A percentile compares a stretch with the other conserved stretches of the same genome.
Conservation (phyloP, 2,888 invertebrate genomes). For the Chrysina gloriosa region DNA sequence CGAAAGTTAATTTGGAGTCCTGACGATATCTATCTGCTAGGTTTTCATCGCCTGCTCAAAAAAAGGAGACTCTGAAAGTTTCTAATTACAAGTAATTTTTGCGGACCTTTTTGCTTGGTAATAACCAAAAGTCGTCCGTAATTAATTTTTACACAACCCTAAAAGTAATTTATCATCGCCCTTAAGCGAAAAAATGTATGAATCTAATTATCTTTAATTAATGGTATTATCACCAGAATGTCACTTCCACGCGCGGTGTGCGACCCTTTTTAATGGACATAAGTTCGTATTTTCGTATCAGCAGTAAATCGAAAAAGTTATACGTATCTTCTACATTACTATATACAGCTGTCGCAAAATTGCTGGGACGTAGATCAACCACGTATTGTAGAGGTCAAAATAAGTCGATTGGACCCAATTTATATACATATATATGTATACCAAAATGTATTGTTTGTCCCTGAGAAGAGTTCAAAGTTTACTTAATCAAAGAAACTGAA, state of each 20-base stretch:
- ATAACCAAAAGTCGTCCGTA: background rate
- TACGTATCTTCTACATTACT: too few species aligned
- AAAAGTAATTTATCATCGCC: constrained; percentile 7
- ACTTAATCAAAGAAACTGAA: too few species aligned
- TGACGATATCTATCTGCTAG: constrained; percentile 71
- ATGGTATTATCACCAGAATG: background rate
- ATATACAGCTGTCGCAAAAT: too few species aligned
- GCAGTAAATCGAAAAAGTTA: too few species aligned
- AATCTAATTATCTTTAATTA: constrained; percentile 4
- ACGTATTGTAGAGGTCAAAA: too few species aligned
- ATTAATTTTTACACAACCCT: constrained; percentile 2
- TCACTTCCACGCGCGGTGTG: background rate
- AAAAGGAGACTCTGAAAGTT: constrained; percentile 30
- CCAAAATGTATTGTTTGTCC: too few species aligned
- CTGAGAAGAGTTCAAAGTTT: too few species aligned
- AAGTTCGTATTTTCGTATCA: too few species aligned
- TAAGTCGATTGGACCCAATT: too few species aligned
- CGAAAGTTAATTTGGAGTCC: constrained; percentile 84
- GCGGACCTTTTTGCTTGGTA: constrained; percentile 40
- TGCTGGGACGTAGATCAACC: too few species aligned
- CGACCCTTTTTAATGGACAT: background rate
- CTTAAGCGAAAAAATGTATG: background rate
- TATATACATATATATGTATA: too few species aligned
- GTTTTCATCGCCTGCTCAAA: constrained; percentile 69
- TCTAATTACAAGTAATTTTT: constrained; percentile 14